A percentile compares a stretch with the other conserved stretches of the same genome.
Evolutionary conservation across 37 sponge, comb jelly and placozoan genomes (phyloP).

Genomic region (Beroe forskalii): DNA sequence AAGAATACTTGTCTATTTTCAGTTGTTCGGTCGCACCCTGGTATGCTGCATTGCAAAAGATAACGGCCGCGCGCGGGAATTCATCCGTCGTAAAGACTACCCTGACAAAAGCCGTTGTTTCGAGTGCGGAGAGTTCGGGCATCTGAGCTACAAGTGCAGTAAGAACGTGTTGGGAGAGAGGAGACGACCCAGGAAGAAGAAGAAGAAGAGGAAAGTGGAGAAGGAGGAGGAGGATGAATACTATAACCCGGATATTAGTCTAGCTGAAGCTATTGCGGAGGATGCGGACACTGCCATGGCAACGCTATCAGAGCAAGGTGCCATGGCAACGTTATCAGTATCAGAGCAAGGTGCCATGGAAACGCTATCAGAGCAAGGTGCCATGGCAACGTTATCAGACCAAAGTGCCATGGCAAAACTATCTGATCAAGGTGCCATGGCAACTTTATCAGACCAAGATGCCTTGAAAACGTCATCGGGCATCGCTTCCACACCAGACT

Average conservation of each 20-base stretch:
- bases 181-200: constrained; percentile 76
- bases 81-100: constrained; percentile 82
- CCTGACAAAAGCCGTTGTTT: constrained; percentile 85
- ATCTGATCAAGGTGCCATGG: not conserved
- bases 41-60: constrained; percentile 86
- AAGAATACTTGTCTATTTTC: too few species aligned
- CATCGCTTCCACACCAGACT: not conserved
- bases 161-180: constrained; percentile 85
- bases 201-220: constrained; percentile 59
- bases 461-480: too few species aligned
- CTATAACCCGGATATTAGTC: not conserved
- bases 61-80: constrained; percentile 88
- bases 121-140: constrained; percentile 93
- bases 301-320: not conserved
- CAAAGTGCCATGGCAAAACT: too few species aligned
- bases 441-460: too few species aligned
- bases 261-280: constrained; percentile 41
- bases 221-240: constrained; percentile 67
- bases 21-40: constrained; percentile 87
- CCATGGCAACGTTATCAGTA: not conserved
- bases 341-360: too few species aligned
- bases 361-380: not conserved
- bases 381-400: not conserved
- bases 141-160: constrained; percentile 87
- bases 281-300: not conserved